Conservation (phyloP, 2,797 vertebrate species). For the Coluber constrictor region DNA sequence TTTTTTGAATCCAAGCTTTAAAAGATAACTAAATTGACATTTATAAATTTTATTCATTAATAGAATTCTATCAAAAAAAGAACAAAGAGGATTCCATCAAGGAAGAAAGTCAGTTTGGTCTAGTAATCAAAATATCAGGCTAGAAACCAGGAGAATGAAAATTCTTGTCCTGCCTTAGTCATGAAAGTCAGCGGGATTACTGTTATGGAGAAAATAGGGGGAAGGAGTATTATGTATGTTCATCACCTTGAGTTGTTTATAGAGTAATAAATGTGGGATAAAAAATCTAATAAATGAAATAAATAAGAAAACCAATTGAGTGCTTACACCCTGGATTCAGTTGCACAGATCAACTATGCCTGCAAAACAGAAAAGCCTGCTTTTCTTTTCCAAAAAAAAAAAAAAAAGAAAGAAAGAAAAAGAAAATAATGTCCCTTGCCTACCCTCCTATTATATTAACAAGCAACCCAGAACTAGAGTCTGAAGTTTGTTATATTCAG, state of each 20-base stretch:
- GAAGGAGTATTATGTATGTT: neutral
- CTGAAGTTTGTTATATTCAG: neutral
- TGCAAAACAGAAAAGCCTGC: neutral
- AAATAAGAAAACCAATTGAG: neutral
- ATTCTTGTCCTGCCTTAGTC: neutral
- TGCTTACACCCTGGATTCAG: neutral
- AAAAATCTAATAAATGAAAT: neutral
- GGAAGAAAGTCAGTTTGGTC: neutral
- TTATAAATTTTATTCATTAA: neutral
- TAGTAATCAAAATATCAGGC: neutral
- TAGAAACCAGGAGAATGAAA: neutral
- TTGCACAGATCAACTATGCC: neutral
- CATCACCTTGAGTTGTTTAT: neutral
- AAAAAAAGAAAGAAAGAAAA: too few relatives aligned
- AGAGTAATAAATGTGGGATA: neutral
- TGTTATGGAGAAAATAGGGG: neutral
- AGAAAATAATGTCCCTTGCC: neutral
- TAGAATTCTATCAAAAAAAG: neutral
- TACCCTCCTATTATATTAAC: neutral
- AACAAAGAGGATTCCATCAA: neutral
- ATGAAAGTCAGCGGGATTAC: neutral
- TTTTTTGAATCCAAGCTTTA: neutral
- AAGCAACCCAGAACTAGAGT: neutral
- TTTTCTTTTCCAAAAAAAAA: neutral
- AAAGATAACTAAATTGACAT: neutral